phyloP scores from a whole-genome alignment of 1,140 invertebrate genomes.

The Xylocopa sonorina region DNA sequence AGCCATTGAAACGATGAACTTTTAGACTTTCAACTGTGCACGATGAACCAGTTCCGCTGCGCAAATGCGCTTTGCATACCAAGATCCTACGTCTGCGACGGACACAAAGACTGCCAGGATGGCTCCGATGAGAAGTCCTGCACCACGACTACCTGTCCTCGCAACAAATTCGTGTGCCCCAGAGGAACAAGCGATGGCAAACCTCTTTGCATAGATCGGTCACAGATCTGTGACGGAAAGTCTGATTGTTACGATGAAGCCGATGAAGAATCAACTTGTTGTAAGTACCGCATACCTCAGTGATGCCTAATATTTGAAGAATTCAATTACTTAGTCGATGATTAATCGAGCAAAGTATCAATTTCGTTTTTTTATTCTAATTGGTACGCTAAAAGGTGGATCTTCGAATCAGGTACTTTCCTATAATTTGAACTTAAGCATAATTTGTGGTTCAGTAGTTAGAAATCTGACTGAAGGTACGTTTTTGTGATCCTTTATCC shows the following conservation, averaged over 20 bases:
- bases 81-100: slow-evolving; percentile 90
- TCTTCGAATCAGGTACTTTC: slow-evolving; percentile 12
- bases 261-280: slow-evolving; percentile 94
- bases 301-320: too few species aligned
- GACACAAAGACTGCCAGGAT: slow-evolving; percentile 92
- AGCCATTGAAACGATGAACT: not conserved
- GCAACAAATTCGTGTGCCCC: slow-evolving; percentile 95
- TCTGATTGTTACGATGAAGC: slow-evolving; percentile 94
- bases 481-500: slow-evolving; percentile 17
- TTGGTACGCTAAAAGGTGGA: slow-evolving; percentile 4
- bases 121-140: slow-evolving; percentile 95
- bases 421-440: not conserved
- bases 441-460: not conserved
- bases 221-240: slow-evolving; percentile 94
- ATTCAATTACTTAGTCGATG: not conserved
- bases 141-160: slow-evolving; percentile 93
- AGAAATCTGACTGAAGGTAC: not conserved
- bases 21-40: slow-evolving; percentile 92
- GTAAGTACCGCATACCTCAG: slow-evolving; percentile 84
- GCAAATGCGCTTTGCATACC: slow-evolving; percentile 96
- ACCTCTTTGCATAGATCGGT: slow-evolving; percentile 93
- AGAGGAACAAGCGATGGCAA: slow-evolving; percentile 86
- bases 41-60: slow-evolving; percentile 95
- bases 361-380: slow-evolving; percentile 1
- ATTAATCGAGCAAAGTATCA: not conserved